phyloP scores from a whole-genome alignment of 1,140 invertebrate genomes.

The Venturia canescens region DNA sequence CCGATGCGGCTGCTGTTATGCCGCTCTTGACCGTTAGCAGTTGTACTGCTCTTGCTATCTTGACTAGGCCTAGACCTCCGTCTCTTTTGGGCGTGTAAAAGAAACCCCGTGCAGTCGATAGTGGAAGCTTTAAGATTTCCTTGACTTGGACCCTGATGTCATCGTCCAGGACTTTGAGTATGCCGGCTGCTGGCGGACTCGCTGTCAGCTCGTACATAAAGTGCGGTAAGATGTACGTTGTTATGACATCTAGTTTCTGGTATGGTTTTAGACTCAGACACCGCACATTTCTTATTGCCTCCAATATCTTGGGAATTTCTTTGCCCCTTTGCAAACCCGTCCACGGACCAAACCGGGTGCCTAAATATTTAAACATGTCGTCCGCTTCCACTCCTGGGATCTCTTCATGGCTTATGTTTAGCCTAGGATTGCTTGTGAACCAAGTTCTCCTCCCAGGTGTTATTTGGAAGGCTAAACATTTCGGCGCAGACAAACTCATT shows the following conservation, averaged over 20 bases:
- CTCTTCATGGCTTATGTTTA: background rate
- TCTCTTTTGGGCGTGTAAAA: slow-evolving; percentile 17
- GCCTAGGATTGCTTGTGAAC: slow-evolving; percentile 42
- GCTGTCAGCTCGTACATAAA: slow-evolving; percentile 18
- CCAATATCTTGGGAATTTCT: background rate
- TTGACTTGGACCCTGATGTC: slow-evolving; percentile 17
- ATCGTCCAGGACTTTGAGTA: background rate
- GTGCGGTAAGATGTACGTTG: slow-evolving; percentile 5
- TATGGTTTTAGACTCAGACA: slow-evolving; percentile 22
- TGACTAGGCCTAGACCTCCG: slow-evolving; percentile 23
- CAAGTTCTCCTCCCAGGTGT: slow-evolving; percentile 31
- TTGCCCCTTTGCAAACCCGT: background rate
- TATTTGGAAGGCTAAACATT: slow-evolving; percentile 41
- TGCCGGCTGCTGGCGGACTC: background rate
- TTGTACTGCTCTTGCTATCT: background rate
- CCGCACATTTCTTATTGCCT: background rate
- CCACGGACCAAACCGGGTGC: slow-evolving; percentile 44
- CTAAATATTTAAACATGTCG: slow-evolving; percentile 28
- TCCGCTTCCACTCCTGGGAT: slow-evolving; percentile 31
- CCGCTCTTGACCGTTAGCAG: background rate
- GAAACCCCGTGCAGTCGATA: slow-evolving; percentile 21
- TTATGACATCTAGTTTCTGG: slow-evolving; percentile 8
- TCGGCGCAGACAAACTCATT: slow-evolving; percentile 39
- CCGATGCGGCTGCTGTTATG: background rate
- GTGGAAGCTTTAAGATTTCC: slow-evolving; percentile 18